These are phyloP conservation scores for Cossypha polioptera DNA, from an alignment of 2,797 vertebrate species.

Conservation along the genomic window DNA sequence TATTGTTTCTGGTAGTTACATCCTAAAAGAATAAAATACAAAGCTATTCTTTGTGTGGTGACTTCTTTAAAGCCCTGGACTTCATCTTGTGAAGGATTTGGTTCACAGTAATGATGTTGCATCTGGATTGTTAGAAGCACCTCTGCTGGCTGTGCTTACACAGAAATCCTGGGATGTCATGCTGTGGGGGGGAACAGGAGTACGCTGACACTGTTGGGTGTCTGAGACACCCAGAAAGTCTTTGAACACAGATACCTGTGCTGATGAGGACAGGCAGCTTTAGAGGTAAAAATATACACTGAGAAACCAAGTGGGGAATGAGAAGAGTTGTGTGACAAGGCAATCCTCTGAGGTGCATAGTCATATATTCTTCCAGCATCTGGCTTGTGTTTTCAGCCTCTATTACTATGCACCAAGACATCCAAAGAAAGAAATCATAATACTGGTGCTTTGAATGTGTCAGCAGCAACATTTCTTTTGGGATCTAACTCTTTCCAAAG, in stretches of 20 bases:
- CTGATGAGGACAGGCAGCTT: neutral
- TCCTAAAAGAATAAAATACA: neutral
- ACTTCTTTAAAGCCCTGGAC: neutral
- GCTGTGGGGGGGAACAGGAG: neutral
- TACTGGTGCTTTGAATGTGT: neutral
- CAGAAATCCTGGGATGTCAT: rapidly evolving
- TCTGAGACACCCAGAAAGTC: neutral
- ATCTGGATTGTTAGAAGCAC: neutral
- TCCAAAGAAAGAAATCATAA: neutral
- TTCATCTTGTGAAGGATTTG: neutral
- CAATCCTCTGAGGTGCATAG: neutral
- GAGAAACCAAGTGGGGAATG: neutral
- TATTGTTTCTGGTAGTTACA: conserved; percentile 8
- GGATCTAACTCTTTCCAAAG: neutral
- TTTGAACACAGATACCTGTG: neutral
- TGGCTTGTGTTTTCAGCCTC: neutral
- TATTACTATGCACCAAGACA: neutral
- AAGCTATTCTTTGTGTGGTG: neutral
- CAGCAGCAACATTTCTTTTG: neutral
- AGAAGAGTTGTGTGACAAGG: neutral
- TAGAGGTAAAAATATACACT: neutral
- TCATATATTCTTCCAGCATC: neutral
- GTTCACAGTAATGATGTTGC: neutral
- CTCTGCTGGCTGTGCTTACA: neutral
- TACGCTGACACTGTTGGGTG: neutral